A percentile compares a stretch with the other conserved stretches of the same genome.
These are phyloP conservation scores for Sebastes aleutianus DNA, from an alignment of 2,797 vertebrate genomes.

Conservation along the genomic window DNA sequence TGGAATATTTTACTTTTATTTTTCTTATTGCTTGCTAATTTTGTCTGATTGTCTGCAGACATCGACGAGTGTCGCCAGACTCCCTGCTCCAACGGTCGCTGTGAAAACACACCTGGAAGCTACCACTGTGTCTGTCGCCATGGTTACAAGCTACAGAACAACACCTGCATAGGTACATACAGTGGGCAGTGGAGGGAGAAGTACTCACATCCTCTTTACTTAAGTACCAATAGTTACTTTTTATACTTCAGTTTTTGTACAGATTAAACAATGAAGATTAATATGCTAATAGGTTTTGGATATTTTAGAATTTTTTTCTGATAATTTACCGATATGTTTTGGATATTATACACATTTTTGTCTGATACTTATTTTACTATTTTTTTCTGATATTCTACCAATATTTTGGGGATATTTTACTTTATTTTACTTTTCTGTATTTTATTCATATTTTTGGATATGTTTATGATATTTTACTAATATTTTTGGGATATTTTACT, in stretches of 20 bases:
- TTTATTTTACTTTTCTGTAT: too few relatives aligned
- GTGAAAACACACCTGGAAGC: slow-evolving; percentile 86
- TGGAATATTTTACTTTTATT: background rate
- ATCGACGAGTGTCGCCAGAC: slow-evolving; percentile 83
- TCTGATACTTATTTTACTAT: too few relatives aligned
- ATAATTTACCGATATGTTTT: too few relatives aligned
- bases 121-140: slow-evolving; percentile 83
- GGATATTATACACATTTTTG: too few relatives aligned
- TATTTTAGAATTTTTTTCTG: background rate
- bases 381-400: too few relatives aligned
- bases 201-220: background rate
- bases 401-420: too few relatives aligned
- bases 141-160: slow-evolving; percentile 79
- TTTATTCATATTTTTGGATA: too few relatives aligned
- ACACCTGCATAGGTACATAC: slow-evolving; percentile 70
- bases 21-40: background rate
- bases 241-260: too few relatives aligned
- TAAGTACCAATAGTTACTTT: background rate
- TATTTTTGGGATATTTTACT: too few relatives aligned
- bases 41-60: slow-evolving; percentile 60
- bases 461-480: too few relatives aligned
- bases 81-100: slow-evolving; percentile 82
- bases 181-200: background rate
- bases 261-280: too few relatives aligned
- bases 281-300: background rate